Base-by-base conservation (phyloP, 2,888 invertebrate species). In the Erebia ligea region DNA sequence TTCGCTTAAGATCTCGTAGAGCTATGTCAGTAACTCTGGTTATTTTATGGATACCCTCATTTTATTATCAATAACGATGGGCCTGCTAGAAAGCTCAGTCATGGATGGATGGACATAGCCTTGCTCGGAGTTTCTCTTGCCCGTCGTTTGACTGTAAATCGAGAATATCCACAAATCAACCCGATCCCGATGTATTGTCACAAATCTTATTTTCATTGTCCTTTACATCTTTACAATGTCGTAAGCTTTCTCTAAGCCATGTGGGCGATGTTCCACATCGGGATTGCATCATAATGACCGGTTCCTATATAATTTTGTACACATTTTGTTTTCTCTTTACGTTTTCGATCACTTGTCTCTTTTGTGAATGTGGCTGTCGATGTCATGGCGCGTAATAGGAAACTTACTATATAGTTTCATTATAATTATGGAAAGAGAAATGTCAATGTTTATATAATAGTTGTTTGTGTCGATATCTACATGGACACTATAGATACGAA, bases 161-260 rank as follows among this genome's bases (percentile, higher is more conserved):
- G 15, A 58, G 57, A 58, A 58, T 34, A 34, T 3, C 34, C 15
- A 34, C n/a, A 34, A 58, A 58, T 58, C 34, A 58, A 15, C 8
- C 15, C 15, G 19, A 54, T 15, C 25, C 25, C 56, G 25, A 42
- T 59, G 58, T 17, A 15, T 42, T 8, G 25, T 45, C 45, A 11
- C 25, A 64, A 52, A 64, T 17, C 15, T 34, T 8, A 40, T 64
- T 54, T 17, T 64, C 54, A 40, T 19, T 15, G 9, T 48, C 54
- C 52, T 52, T 52, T 54, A 64, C 54, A 64, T 64, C 17, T 54
- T 64, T 79, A 83, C 85, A 82, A 81, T 84, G 84, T 84, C 80
- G 79, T 80, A 77, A 75, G 85, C 87, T 87, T 86, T 87, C 87
- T 77, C 71, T 67, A 45, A 19, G 54, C 61, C 54, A 58, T 34